These are phyloP conservation scores for Leptopilina syphax DNA, from an alignment of 2,888 invertebrate species.

Conservation along the genomic window DNA sequence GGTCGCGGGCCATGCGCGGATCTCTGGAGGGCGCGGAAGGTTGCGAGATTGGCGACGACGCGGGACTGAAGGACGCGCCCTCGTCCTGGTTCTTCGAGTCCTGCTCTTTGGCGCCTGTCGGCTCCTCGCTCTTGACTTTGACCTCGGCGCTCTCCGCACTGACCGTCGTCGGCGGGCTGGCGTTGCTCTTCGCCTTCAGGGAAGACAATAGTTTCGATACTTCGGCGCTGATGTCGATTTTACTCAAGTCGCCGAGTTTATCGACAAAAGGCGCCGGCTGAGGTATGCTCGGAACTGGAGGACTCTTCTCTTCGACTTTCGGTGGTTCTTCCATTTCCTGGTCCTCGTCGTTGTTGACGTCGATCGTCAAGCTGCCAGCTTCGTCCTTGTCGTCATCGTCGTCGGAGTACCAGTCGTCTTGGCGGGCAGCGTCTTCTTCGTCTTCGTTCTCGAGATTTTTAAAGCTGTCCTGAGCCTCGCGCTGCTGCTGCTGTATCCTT, in stretches of 20 bases:
- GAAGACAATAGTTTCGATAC: conserved; percentile 83
- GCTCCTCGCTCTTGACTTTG: conserved; percentile 43
- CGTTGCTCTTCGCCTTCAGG: conserved; percentile 62
- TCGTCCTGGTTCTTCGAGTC: conserved; percentile 56
- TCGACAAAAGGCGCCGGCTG: conserved; percentile 80
- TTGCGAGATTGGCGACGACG: conserved; percentile 58
- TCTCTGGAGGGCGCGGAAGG: conserved; percentile 65
- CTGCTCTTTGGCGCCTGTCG: background rate
- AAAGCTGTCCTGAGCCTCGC: conserved; percentile 74
- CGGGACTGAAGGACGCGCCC: conserved; percentile 66
- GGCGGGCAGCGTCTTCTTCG: conserved; percentile 64
- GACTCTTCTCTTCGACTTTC: conserved; percentile 50
- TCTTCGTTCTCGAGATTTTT: conserved; percentile 75
- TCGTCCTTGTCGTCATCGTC: conserved; percentile 80
- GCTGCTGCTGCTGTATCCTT: conserved; percentile 83
- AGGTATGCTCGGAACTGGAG: conserved; percentile 72
- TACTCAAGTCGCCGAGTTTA: conserved; percentile 84
- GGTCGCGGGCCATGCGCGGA: conserved; percentile 12
- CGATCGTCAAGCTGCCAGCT: conserved; percentile 78
- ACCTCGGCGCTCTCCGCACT: background rate
- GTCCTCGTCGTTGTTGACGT: conserved; percentile 82
- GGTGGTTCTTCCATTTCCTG: conserved; percentile 61
- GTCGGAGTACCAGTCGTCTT: conserved; percentile 88
- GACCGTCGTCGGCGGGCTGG: conserved; percentile 1
- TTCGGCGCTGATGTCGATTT: conserved; percentile 86